These are phyloP conservation scores for Apamea sordens DNA, from an alignment of 2,888 invertebrate species.

Conservation along the genomic window DNA sequence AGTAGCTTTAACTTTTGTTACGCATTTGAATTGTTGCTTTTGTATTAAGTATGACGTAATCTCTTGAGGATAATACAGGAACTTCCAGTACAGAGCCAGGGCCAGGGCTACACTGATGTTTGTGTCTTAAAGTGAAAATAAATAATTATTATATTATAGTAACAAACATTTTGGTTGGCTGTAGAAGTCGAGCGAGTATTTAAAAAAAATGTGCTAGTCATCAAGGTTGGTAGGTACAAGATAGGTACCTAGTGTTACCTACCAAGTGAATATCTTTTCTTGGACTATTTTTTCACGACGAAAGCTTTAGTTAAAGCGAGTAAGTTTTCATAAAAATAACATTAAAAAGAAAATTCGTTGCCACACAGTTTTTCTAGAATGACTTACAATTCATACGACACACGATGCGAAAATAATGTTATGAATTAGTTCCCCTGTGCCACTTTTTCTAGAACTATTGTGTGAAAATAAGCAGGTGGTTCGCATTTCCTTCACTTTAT, in stretches of 20 bases:
- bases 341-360: not conserved
- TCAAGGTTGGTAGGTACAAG: too few species aligned
- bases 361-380: not conserved
- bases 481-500: not conserved
- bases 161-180: not conserved
- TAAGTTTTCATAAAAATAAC: not conserved
- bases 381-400: slow-evolving; percentile 9
- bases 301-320: not conserved
- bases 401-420: slow-evolving; percentile 2
- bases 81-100: too few species aligned
- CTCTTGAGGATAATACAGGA: not conserved
- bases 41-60: slow-evolving; percentile 8
- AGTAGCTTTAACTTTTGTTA: slow-evolving; percentile 49
- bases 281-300: not conserved
- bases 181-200: not conserved
- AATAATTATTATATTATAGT: too few species aligned
- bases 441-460: slow-evolving; percentile 26
- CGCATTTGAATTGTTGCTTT: slow-evolving; percentile 19
- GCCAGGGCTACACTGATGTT: not conserved
- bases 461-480: slow-evolving; percentile 48
- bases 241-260: too few species aligned
- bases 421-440: slow-evolving; percentile 9
- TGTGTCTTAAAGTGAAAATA: not conserved
- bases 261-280: too few species aligned
- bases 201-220: not conserved